A percentile compares a stretch with the other conserved stretches of the same genome.
phyloP scores from a whole-genome alignment of 1,140 invertebrate genomes.

The Penaeus japonicus region DNA sequence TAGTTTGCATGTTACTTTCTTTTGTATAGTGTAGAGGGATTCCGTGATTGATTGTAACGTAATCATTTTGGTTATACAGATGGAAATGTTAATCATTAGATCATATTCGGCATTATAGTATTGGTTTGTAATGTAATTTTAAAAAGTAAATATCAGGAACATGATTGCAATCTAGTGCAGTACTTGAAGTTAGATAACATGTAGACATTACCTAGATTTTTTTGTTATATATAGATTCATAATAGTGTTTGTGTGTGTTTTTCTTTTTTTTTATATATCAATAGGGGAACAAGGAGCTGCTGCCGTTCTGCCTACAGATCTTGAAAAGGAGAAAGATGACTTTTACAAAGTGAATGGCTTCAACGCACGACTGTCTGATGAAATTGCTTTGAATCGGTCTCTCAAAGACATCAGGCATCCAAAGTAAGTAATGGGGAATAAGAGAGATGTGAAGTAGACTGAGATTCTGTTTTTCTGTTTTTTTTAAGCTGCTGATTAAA shows the following conservation, averaged over 20 bases:
- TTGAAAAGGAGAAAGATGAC: constrained; percentile 68
- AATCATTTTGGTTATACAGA: too few relatives aligned
- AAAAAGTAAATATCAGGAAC: too few relatives aligned
- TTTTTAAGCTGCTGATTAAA: too few relatives aligned
- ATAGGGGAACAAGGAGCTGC: constrained; percentile 76
- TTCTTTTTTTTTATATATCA: neutral
- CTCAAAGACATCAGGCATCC: constrained; percentile 79
- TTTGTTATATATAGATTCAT: neutral
- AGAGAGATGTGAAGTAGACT: neutral
- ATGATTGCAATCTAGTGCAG: too few relatives aligned
- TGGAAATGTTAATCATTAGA: too few relatives aligned
- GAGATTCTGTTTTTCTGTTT: neutral
- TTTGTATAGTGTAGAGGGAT: too few relatives aligned
- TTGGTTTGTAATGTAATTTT: too few relatives aligned
- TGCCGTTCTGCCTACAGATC: constrained; percentile 69
- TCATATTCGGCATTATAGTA: too few relatives aligned
- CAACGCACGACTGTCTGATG: constrained; percentile 80
- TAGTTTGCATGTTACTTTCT: too few relatives aligned
- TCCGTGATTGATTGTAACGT: too few relatives aligned
- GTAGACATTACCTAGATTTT: too few relatives aligned
- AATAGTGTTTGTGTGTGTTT: neutral
- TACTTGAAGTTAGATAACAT: too few relatives aligned
- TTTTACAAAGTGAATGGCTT: constrained; percentile 83
- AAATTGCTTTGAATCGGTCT: constrained; percentile 79
- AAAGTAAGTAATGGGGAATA: constrained; percentile 64